Conservation (phyloP, 2,888 invertebrate species). For the Drosophila paranaensis region DNA sequence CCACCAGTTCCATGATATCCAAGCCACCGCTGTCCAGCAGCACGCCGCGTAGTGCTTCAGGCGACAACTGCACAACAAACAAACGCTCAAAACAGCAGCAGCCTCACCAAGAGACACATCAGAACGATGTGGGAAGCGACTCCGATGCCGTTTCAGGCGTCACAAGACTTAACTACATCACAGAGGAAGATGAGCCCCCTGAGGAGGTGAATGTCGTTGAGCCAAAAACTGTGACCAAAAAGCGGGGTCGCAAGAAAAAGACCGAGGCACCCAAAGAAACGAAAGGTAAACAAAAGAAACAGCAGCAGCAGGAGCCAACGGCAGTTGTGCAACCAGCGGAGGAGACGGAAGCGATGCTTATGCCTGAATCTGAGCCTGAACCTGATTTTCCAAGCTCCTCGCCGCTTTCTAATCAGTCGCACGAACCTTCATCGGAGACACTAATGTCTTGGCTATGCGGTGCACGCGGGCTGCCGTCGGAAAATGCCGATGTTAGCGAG, state of each 20-base stretch:
- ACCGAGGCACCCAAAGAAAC: not conserved
- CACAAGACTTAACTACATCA: not conserved
- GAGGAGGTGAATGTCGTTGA: not conserved
- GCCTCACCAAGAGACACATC: not conserved
- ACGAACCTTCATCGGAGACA: slow-evolving; percentile 10
- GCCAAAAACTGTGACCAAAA: not conserved
- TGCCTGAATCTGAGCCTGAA: not conserved
- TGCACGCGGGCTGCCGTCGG: slow-evolving; percentile 28
- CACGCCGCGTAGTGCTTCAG: slow-evolving; percentile 20
- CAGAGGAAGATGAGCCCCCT: slow-evolving; percentile 4
- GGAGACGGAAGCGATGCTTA: not conserved
- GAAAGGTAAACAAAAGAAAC: not conserved
- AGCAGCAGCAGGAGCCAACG: no score
- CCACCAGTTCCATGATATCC: not conserved
- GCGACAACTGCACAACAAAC: not conserved
- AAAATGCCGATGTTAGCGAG: slow-evolving; percentile 8
- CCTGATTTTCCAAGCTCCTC: not conserved
- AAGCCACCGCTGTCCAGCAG: slow-evolving; percentile 38
- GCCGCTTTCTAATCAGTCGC: not conserved
- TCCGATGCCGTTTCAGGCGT: slow-evolving; percentile 13
- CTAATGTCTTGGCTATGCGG: slow-evolving; percentile 44
- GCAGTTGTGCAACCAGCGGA: not conserved
- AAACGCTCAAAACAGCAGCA: not conserved
- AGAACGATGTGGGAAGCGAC: not conserved
- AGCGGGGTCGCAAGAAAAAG: not conserved